These are phyloP conservation scores for Lepas anatifera DNA, from an alignment of 2,888 invertebrate genomes.

Conservation along the genomic window DNA sequence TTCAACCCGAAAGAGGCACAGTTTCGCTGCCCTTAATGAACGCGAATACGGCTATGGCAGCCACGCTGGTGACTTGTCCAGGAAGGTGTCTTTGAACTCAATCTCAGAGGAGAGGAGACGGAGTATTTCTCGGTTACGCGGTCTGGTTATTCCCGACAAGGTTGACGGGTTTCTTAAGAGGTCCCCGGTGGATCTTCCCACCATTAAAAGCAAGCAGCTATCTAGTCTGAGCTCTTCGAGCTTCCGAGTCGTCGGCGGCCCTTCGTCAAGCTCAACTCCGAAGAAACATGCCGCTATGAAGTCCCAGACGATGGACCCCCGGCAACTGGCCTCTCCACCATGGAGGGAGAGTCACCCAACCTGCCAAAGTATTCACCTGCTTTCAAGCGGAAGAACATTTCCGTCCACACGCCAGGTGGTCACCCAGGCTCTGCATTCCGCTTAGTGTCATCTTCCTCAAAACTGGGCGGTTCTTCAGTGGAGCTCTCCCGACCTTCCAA, in stretches of 20 bases:
- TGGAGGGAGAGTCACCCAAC: constrained; percentile 26
- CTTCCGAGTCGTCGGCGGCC: constrained; percentile 17
- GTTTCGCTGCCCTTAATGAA: background rate
- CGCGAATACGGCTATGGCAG: background rate
- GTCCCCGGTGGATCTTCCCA: constrained; percentile 60
- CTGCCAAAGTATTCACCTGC: constrained; percentile 71
- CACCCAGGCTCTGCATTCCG: background rate
- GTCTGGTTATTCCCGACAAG: constrained; percentile 74
- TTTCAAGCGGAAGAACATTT: constrained; percentile 59
- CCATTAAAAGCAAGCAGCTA: constrained; percentile 62
- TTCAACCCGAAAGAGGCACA: background rate
- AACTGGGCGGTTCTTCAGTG: background rate
- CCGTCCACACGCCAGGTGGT: constrained; percentile 40
- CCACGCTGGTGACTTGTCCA: constrained; percentile 26
- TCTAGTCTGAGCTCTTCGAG: constrained; percentile 15
- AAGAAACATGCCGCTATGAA: constrained; percentile 15
- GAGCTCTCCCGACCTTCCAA: background rate
- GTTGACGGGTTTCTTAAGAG: constrained; percentile 39
- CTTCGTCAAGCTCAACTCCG: background rate
- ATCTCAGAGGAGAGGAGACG: constrained; percentile 68
- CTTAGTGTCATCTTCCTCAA: background rate
- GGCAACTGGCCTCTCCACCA: constrained; percentile 24
- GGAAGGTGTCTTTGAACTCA: constrained; percentile 55
- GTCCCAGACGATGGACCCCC: constrained; percentile 16
- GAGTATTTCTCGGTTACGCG: constrained; percentile 69